Evolutionary conservation across 2,888 invertebrate species (phyloP).

Genomic region (Rhopalosiphum nymphaeae): DNA sequence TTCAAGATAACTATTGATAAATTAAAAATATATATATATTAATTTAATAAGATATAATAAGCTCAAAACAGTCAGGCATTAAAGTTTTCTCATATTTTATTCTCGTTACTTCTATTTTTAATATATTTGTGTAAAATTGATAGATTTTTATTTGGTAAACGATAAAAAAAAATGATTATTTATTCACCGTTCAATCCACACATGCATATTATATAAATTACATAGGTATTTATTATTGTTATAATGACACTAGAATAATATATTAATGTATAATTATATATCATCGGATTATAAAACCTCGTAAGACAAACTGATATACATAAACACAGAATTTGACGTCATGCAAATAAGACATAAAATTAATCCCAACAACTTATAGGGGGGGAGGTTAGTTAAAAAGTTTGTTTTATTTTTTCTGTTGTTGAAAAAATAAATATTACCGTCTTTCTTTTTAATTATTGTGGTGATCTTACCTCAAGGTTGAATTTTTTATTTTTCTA

Average conservation of each 20-base stretch:
- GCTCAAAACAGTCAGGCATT: background rate
- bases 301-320: background rate
- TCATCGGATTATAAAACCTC: slow-evolving; percentile 46
- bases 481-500: background rate
- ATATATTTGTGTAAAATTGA: background rate
- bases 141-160: background rate
- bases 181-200: background rate
- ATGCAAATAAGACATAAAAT: slow-evolving; percentile 59
- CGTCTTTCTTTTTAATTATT: slow-evolving; percentile 28
- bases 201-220: background rate
- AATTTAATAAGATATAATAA: no score
- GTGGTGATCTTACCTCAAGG: background rate
- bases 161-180: background rate
- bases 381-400: background rate
- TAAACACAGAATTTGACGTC: background rate
- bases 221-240: slow-evolving; percentile 27
- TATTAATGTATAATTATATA: background rate
- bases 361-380: slow-evolving; percentile 43
- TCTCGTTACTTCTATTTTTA: background rate
- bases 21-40: background rate
- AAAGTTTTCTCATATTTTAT: background rate
- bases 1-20: background rate
- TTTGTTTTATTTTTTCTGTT: slow-evolving; percentile 32
- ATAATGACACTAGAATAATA: background rate
- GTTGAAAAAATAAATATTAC: background rate